Percentiles rank a stretch among this genome's conserved stretches.
These are phyloP conservation scores for Ochotona princeps DNA, from an alignment of 2,113 vertebrate genomes.

Conservation along the genomic window DNA sequence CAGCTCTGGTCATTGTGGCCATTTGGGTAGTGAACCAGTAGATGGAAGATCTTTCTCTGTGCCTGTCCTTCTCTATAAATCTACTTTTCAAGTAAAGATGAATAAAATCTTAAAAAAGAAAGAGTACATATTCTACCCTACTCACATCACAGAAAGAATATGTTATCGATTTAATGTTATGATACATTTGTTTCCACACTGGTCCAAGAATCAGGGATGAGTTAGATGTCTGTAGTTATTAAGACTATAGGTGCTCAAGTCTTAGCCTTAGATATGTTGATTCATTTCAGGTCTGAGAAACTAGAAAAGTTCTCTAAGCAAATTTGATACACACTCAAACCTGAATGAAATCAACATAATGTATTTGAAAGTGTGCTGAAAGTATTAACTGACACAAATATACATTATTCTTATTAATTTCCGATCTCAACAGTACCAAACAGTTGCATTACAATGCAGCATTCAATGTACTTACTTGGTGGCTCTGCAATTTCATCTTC, in stretches of 20 bases:
- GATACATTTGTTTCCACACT: neutral
- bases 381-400: neutral
- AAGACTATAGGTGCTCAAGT: neutral
- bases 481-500: conserved; percentile 93
- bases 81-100: no score
- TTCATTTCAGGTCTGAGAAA: neutral
- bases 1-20: no score
- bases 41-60: no score
- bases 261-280: neutral
- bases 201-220: neutral
- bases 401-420: neutral
- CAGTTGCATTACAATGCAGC: neutral
- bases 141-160: neutral
- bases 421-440: neutral
- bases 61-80: no score
- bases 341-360: neutral
- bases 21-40: no score
- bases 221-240: neutral
- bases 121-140: neutral
- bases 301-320: conserved; percentile 2
- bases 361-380: neutral
- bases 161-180: neutral
- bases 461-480: conserved; percentile 88
- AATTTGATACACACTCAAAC: neutral
- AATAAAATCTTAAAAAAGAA: no score